Conservation (phyloP, 92 coral and sea anemone species). For the Zoanthus solanderi region DNA sequence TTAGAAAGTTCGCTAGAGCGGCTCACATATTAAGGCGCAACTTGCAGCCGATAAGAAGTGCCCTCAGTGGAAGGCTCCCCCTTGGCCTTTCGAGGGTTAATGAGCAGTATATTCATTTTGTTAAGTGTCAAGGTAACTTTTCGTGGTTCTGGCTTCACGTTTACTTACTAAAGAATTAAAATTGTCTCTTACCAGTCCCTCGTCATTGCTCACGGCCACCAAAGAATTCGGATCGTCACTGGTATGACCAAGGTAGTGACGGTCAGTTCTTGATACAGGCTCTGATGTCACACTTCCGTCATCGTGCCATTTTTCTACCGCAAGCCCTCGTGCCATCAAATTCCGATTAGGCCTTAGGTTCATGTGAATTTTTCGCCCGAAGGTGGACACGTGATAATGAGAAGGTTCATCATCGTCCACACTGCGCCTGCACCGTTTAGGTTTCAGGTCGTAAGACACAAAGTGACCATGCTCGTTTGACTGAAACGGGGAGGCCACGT, state of each 20-base stretch:
- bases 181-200: constrained; percentile 54
- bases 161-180: not conserved
- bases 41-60: too few species aligned
- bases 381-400: constrained; percentile 57
- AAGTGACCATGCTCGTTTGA: constrained; percentile 72
- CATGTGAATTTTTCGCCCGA: constrained; percentile 50
- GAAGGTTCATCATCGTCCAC: constrained; percentile 12
- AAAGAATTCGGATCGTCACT: constrained; percentile 48
- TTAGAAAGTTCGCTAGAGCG: too few species aligned
- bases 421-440: constrained; percentile 36
- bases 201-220: constrained; percentile 58
- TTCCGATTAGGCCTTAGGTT: constrained; percentile 36
- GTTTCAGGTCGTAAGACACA: constrained; percentile 42
- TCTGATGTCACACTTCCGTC: constrained; percentile 46
- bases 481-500: constrained; percentile 66
- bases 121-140: too few species aligned
- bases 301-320: constrained; percentile 52
- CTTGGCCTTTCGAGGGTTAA: too few species aligned
- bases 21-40: too few species aligned
- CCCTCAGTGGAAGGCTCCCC: too few species aligned
- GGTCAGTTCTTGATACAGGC: constrained; percentile 30
- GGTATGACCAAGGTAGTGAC: constrained; percentile 52
- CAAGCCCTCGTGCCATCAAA: constrained; percentile 48
- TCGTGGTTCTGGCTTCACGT: too few species aligned
- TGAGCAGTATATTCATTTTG: too few species aligned